These are phyloP conservation scores for Lochmaea crataegi DNA, from an alignment of 2,888 invertebrate genomes.

Conservation along the genomic window DNA sequence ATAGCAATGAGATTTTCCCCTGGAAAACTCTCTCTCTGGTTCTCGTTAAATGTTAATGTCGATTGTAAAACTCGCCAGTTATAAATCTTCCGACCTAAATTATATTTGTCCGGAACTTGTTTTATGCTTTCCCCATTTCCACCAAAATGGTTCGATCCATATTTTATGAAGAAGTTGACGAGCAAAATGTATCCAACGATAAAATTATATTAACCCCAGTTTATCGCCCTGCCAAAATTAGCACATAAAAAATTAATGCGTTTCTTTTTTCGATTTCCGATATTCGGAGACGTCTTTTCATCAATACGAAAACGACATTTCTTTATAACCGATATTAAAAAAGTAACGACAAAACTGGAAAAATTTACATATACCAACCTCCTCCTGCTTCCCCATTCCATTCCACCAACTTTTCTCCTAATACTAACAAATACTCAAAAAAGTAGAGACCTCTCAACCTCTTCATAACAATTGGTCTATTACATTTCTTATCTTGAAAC, in stretches of 20 bases:
- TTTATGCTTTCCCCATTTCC: constrained; percentile 57
- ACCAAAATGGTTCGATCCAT: constrained; percentile 57
- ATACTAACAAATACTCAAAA: too few species aligned
- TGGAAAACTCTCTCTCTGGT: constrained; percentile 37
- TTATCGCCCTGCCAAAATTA: constrained; percentile 40
- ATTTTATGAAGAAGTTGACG: constrained; percentile 57
- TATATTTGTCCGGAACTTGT: constrained; percentile 62
- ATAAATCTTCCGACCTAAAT: constrained; percentile 63
- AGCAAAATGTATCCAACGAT: constrained; percentile 52
- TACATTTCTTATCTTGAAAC: too few species aligned
- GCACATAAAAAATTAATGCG: constrained; percentile 34
- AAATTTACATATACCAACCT: too few species aligned
- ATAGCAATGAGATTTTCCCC: constrained; percentile 61
- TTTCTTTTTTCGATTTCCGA: constrained; percentile 26
- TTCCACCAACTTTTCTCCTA: too few species aligned
- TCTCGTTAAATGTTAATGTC: constrained; percentile 64
- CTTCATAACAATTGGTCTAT: too few species aligned
- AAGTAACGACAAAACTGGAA: not conserved
- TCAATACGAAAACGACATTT: not conserved
- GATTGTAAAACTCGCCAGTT: constrained; percentile 65
- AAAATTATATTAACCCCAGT: constrained; percentile 47
- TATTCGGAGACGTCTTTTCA: not conserved
- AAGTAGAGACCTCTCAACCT: too few species aligned
- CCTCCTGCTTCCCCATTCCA: too few species aligned
- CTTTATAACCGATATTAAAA: not conserved